Base-by-base conservation (phyloP, 2,797 vertebrate genomes). In the Xiphophorus birchmanni region DNA sequence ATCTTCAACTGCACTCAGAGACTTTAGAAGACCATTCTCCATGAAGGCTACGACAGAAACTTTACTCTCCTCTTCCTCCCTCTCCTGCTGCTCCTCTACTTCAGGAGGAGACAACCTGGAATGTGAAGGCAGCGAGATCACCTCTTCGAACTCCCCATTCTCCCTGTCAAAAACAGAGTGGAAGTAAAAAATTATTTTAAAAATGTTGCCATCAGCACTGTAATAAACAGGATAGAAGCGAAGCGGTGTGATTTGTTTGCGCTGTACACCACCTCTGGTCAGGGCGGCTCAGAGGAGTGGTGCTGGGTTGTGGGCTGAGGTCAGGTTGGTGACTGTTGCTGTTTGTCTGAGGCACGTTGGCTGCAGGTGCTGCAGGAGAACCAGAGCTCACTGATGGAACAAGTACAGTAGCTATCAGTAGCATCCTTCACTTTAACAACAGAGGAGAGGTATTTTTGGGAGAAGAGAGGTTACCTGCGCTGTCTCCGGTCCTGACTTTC, bases 71-170 rank as follows among this genome's bases (percentile, higher is more conserved):
- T 87, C 80, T 92, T 95, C 83, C 40, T 80, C 47, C 65, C 82
- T 32, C 75, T 80, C 54, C 74, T 90, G 77, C 74, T 92, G 89
- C 87, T 97, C 97, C 71, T 94, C 96, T 87, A 96, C 94, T 87
- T 98, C 97, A 86, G 97, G 90, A 87, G 96, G 97, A 81, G 97
- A 91, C 91, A 97, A 85, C 91, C 97, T 97, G 85, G 96, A 95
- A 90, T 96, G 96, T 80, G 97, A 75, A 77, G 98, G 97, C 83
- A 98, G 94, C 42, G 95, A 95, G 84, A 98, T 97, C 92, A 97
- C 97, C 93, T 99, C 98, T 90, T 99, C 98, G 83, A 99, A 99
- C 76, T 97, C 91, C 63, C 98, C 97, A 23, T 99, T 99, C 96
- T 97, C 97, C 80, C 96, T 97, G 88, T 84, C 4, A 76, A 58